Evolutionary conservation across 2,113 vertebrate species (phyloP), one percentile per base, ranked within the genome.

Genomic region (Podarcis cretensis): DNA sequence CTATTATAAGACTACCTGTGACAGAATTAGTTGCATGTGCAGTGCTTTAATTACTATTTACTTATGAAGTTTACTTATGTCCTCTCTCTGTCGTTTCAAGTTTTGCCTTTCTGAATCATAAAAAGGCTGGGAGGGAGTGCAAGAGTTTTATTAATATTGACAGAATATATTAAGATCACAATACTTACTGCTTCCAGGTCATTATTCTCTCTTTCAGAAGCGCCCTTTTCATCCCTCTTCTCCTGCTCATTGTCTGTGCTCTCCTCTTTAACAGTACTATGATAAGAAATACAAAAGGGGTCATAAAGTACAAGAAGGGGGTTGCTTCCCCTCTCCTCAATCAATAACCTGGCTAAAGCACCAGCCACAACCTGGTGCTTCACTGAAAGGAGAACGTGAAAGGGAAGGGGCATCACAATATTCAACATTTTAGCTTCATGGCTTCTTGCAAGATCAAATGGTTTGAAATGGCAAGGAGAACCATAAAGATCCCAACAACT

Each of bases 201-300:
- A 86, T 97, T 97, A 69, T 84, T 97, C 89, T 95, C 97, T 95
- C 96, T 96, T 87, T 99, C 98, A 0, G 90, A 91, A 92, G 93
- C 81, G 66, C 97, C 97, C 93, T 98, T 98, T 95, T 99, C 99
- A 1, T 96, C 96, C 69, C 92, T 97, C 91, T 98, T 99, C 83
- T 98, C 98, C 87, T 98, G 98, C 30, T 99, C 98, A 0, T 98
- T 98, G 91, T 99, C 98, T 21, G 95, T 95, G 80, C 96, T 95
- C 59, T 99, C 98, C 84, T 99, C 98, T 94, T 97, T 99, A 90
- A 97, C 83, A 65, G 95, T 95, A 85, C 98, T 99, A 95, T 21
- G 16, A 92, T 87, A 92, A 94, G 88, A 89, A 86, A 93, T 20
- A 88, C 14, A 94, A 80, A 90, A 14, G 77, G 79, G n/a, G 68